Evolutionary conservation across 2,797 vertebrate species (phyloP), one percentile per base, ranked within the genome.

Genomic region (Morelia viridis): DNA sequence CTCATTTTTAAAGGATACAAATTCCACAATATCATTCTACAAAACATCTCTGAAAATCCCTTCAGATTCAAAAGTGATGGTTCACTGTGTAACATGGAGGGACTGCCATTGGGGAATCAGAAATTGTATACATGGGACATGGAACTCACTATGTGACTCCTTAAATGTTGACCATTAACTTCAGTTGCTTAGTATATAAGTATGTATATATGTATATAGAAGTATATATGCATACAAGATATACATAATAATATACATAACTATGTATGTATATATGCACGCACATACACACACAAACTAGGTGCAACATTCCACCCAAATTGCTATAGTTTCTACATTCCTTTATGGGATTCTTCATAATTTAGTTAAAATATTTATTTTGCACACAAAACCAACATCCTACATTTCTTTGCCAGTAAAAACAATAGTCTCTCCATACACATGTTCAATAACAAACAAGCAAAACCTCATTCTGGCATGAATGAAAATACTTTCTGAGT

Each of bases 401-500:
- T 95, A 95, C 95, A 96, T 97, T 97, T 94, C 96, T 95, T 92
- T 96, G 95, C 96, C 97, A 94, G 95, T 96, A 31, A 86, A 60
- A 86, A 19, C 28, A 87, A 90, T 96, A 94, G 4, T 93, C 95
- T 97, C 95, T 96, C 95, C 96, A 94, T 95, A 97, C 95, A 97
- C 96, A 95, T 95, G 95, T 94, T 97, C 93, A 97, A 96, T 96
- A 97, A 97, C 97, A 88, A 98, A 96, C 95, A 97, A 97, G 96
- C 96, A 97, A 97, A 80, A 97, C 96, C 97, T 97, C 97, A 97
- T 96, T 97, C 95, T 97, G 97, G 97, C 97, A 97, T 96, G 97
- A 97, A 97, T 97, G 95, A 97, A 97, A 97, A 97, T 96, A 95
- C 92, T 97, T 97, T 96, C 96, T 96, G 97, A 97, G 97, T 97